These are phyloP conservation scores for Daboia siamensis DNA, from an alignment of 2,113 vertebrate species.

Conservation along the genomic window DNA sequence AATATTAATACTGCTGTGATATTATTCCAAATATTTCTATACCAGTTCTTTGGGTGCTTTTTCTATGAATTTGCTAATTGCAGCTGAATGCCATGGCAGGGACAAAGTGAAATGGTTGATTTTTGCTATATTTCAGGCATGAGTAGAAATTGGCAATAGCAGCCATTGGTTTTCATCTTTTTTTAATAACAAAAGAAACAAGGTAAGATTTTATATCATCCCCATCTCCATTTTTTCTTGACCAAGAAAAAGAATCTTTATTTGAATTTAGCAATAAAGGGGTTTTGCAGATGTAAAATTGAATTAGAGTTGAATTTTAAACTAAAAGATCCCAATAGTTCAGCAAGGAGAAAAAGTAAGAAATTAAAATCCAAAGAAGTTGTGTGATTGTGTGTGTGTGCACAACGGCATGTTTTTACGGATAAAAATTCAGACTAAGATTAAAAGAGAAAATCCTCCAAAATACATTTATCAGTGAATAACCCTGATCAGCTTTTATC, in stretches of 20 bases:
- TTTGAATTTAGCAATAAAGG: slow-evolving; percentile 2
- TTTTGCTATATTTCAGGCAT: neutral
- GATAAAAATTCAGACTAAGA: slow-evolving; percentile 67
- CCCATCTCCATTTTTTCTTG: neutral
- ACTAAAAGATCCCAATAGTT: slow-evolving; percentile 29
- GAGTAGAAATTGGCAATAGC: neutral
- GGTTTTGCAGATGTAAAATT: neutral
- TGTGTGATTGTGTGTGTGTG: neutral
- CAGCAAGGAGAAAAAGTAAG: slow-evolving; percentile 37
- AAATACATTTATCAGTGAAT: slow-evolving; percentile 74
- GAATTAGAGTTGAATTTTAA: slow-evolving; percentile 30
- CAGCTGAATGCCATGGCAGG: neutral
- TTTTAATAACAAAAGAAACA: neutral
- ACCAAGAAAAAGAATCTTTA: neutral
- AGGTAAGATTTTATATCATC: neutral
- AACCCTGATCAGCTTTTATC: slow-evolving; percentile 69
- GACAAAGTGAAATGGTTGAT: neutral
- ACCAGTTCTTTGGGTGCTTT: neutral
- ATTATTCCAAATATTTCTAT: neutral
- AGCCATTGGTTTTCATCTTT: neutral
- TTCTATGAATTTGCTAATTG: neutral
- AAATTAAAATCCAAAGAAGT: slow-evolving; percentile 43
- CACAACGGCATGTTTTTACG: slow-evolving; percentile 62
- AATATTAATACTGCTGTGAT: neutral
- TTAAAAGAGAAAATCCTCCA: slow-evolving; percentile 67